A percentile compares a stretch with the other conserved stretches of the same genome.
These are phyloP conservation scores for Isoperla grammatica DNA, from an alignment of 2,888 invertebrate genomes.

Conservation along the genomic window DNA sequence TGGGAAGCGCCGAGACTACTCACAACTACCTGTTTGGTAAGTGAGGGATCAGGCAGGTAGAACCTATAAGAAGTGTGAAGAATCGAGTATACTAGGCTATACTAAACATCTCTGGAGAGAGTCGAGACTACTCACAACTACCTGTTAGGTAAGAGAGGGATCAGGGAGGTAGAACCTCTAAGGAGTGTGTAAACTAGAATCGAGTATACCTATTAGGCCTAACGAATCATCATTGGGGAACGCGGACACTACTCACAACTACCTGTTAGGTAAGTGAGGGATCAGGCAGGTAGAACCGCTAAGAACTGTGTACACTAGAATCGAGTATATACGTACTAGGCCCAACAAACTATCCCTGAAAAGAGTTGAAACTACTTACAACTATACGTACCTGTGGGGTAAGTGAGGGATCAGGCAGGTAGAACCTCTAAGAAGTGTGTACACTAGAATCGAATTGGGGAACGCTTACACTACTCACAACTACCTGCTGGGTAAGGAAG, in stretches of 20 bases:
- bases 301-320: too few relatives aligned
- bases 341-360: conserved; percentile 53
- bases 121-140: conserved; percentile 65
- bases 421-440: too few relatives aligned
- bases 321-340: too few relatives aligned
- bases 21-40: conserved; percentile 60
- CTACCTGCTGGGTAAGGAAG: conserved; percentile 51
- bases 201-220: too few relatives aligned
- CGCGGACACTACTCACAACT: conserved; percentile 64
- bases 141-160: conserved; percentile 52
- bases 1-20: conserved; percentile 60
- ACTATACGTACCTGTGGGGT: conserved; percentile 60
- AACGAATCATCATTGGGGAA: conserved; percentile 53
- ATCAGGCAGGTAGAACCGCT: too few relatives aligned
- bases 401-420: too few relatives aligned
- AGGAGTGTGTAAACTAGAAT: too few relatives aligned
- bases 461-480: conserved; percentile 64
- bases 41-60: too few relatives aligned
- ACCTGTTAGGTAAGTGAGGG: conserved; percentile 50
- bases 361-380: conserved; percentile 62
- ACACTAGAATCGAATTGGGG: conserved; percentile 54
- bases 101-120: conserved; percentile 52
- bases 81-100: too few relatives aligned
- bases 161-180: too few relatives aligned
- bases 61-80: too few relatives aligned